Evolutionary conservation across 2,113 vertebrate species (phyloP), one percentile per base, ranked within the genome.

Genomic region (Tricholaema leucomelas): DNA sequence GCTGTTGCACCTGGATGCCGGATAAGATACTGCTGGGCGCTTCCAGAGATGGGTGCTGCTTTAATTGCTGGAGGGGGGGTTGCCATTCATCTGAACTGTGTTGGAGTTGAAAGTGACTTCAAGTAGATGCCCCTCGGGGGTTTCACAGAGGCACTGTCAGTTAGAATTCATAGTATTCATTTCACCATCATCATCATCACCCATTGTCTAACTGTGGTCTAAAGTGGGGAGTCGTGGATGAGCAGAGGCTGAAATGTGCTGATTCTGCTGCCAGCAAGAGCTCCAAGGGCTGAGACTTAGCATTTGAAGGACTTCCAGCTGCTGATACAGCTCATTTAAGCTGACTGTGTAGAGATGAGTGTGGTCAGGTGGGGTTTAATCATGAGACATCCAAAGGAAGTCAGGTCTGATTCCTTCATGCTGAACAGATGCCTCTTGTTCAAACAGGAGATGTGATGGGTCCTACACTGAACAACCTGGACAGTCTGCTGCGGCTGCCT

Each of bases 381-480:
- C n/a, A 9, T 2, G 38, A 31, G 52, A 12, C 38, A 35, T 65
- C n/a, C 50, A n/a, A 71, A 81, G 50, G 50, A 64, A 63, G 16
- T 6, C 16, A 66, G 59, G 13, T 1, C 1, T 3, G 19, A 15
- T 28, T 77, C 27, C 69, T 48, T 35, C 11, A 20, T 52, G 6
- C n/a, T 92, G 87, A 94, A 2, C 20, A 0, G 27, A 2, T 23
- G 31, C 31, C 50, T 31, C 38, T 75, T 36, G 75, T 48, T 91
- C 60, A 31, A 61, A 89, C 93, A 99, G 99, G 99, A 77, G 99
- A 99, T 28, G 98, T 99, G 80, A 99, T 99, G 99, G 99, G 99
- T 23, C 98, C 99, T 3, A 99, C 98, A 0, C 88, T 99, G 36
- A 99, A 98, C 92, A 99, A 99, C 89, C 93, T 99, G 94, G 98